Percentiles rank a stretch among this genome's conserved stretches.
Conservation (phyloP, 1,140 invertebrate genomes). For the Sitophilus oryzae region DNA sequence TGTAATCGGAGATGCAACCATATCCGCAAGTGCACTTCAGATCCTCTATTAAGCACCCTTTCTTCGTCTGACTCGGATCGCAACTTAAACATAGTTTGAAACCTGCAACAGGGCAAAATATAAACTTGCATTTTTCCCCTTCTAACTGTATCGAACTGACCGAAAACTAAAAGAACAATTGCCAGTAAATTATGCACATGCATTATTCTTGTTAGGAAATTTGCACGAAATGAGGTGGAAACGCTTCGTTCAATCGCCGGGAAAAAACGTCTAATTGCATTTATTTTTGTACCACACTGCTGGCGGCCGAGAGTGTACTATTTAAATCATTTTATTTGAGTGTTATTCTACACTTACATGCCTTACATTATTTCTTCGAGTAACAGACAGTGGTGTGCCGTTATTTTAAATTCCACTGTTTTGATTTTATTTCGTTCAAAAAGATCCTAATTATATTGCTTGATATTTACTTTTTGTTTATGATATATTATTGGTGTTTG, state of each 20-base stretch:
- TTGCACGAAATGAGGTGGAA: background rate
- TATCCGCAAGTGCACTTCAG: slow-evolving; percentile 49
- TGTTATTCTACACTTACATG: slow-evolving; percentile 5
- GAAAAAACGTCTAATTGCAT: slow-evolving; percentile 13
- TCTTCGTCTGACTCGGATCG: slow-evolving; percentile 45
- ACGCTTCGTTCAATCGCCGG: no score
- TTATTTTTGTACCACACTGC: slow-evolving; percentile 8
- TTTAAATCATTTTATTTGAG: slow-evolving; percentile 10
- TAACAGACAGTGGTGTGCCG: background rate
- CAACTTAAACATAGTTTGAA: slow-evolving; percentile 34
- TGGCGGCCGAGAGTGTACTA: slow-evolving; percentile 16
- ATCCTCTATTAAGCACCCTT: slow-evolving; percentile 52
- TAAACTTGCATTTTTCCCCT: no score
- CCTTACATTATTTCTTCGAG: background rate
- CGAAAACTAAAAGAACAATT: slow-evolving; percentile 4
- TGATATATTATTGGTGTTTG: background rate
- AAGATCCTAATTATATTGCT: no score
- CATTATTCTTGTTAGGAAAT: slow-evolving; percentile 6
- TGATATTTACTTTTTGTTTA: no score
- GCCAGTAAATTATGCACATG: slow-evolving; percentile 14
- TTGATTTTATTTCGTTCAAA: no score
- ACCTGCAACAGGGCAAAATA: slow-evolving; percentile 33
- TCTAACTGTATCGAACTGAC: no score
- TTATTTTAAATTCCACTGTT: no score
- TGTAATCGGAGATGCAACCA: slow-evolving; percentile 51